Evolutionary conservation across 2,797 vertebrate species (phyloP), one percentile per base, ranked within the genome.

Genomic region (Pangasius djambal): DNA sequence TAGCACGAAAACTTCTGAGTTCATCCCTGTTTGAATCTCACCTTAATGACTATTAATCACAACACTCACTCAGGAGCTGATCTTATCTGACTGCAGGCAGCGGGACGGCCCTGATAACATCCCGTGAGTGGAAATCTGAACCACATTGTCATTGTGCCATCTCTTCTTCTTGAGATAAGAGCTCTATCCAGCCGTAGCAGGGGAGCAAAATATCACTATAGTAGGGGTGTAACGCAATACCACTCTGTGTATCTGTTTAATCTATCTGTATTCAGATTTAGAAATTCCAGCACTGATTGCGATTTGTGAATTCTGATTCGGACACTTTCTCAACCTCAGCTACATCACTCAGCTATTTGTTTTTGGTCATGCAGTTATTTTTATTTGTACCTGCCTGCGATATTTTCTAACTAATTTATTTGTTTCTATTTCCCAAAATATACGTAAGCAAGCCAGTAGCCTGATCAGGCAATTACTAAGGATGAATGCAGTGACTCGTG

Each of bases 81-180:
- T 95, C 82, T 79, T 94, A 95, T 95, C 94, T 20, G 37, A 85
- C 83, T 82, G 72, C 86, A 79, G 79, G 89, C 82, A 90, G 93
- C 74, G 67, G 92, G 91, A 91, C 88, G 40, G 87, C 79, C n/a
- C 75, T 72, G 55, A 74, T 12, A 92, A 92, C 92, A 89, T 77
- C 1, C 1, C 92, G 93, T 89, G 74, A 69, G 48, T 89, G 82
- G 88, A 92, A 89, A 89, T 90, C 89, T 85, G 70, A 83, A 86
- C 88, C 81, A 83, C 90, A 92, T 92, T 92, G 90, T 92, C 89
- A 84, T 37, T 85, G 89, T 40, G 31, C 79, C 88, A 91, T 92
- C 91, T 93, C 92, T 89, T 50, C 61, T 85, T 92, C 63, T 87
- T 52, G 83, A 90, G 93, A 95, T 95, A 93, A 94, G 88, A 90